A percentile compares a stretch with the other conserved stretches of the same genome.
These are phyloP conservation scores for Augochlora pura DNA, from an alignment of 1,140 invertebrate genomes.

Conservation along the genomic window DNA sequence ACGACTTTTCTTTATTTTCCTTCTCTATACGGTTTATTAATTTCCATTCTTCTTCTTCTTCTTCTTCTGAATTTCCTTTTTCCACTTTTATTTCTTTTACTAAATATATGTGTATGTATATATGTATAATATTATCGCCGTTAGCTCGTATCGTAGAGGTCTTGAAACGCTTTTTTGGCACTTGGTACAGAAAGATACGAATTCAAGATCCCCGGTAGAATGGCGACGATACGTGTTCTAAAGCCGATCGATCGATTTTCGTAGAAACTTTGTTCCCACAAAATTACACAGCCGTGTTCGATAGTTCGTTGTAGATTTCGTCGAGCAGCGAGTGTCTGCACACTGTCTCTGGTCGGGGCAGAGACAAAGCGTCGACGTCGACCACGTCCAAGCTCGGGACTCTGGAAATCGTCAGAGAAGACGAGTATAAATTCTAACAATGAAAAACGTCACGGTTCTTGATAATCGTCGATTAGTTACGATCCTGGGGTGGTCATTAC, in stretches of 20 bases:
- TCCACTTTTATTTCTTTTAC: too few species aligned
- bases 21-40: neutral
- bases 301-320: slow-evolving; percentile 76
- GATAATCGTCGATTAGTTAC: neutral
- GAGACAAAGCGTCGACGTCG: slow-evolving; percentile 67
- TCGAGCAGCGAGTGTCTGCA: slow-evolving; percentile 71
- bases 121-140: neutral
- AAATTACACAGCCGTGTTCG: slow-evolving; percentile 74
- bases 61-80: neutral
- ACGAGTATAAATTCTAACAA: neutral
- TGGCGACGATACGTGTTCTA: slow-evolving; percentile 33
- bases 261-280: slow-evolving; percentile 59
- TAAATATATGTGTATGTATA: too few species aligned
- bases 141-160: slow-evolving; percentile 1
- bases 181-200: slow-evolving; percentile 45
- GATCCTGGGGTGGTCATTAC: slow-evolving; percentile 59
- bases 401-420: slow-evolving; percentile 61
- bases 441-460: neutral
- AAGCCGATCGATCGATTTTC: slow-evolving; percentile 10
- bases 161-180: slow-evolving; percentile 39
- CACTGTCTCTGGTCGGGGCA: slow-evolving; percentile 67
- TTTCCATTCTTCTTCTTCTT: neutral
- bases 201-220: slow-evolving; percentile 25
- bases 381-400: slow-evolving; percentile 63
- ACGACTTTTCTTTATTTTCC: slow-evolving; percentile 3